Evolutionary conservation across 1,140 invertebrate species (phyloP).

Genomic region (Venturia canescens): DNA sequence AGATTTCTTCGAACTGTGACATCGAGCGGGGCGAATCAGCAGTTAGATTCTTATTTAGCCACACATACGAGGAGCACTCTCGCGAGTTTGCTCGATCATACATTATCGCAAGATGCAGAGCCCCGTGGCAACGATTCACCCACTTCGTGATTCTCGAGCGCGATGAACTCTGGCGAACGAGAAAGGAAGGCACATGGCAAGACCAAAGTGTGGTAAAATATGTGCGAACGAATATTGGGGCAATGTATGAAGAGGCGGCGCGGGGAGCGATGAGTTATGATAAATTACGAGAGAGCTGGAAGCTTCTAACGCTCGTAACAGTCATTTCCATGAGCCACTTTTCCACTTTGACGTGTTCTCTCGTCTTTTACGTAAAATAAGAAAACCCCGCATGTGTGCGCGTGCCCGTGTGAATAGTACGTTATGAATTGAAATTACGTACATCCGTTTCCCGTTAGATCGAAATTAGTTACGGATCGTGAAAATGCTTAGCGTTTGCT

Average conservation of each 20-base stretch:
- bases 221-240: conserved; percentile 33
- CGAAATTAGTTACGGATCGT: conserved; percentile 40
- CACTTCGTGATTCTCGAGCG: conserved; percentile 37
- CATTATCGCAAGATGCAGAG: background rate
- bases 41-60: background rate
- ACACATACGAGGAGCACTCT: background rate
- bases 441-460: conserved; percentile 36
- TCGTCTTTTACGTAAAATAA: background rate
- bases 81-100: conserved; percentile 14
- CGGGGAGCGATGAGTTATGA: conserved; percentile 10
- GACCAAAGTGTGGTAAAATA: background rate
- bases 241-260: background rate
- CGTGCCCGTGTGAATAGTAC: background rate
- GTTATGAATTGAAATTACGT: conserved; percentile 16
- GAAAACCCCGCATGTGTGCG: background rate
- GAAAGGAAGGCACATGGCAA: background rate
- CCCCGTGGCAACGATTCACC: conserved; percentile 38
- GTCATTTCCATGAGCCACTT: conserved; percentile 39
- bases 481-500: conserved; percentile 6
- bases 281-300: conserved; percentile 26
- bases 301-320: conserved; percentile 12
- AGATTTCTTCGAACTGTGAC: background rate
- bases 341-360: background rate
- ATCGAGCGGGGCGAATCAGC: conserved; percentile 1
- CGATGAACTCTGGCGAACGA: conserved; percentile 5